Percentiles rank a stretch among this genome's conserved stretches.
These are phyloP conservation scores for Aythya baeri DNA, from an alignment of 2,113 vertebrate genomes.

Conservation along the genomic window DNA sequence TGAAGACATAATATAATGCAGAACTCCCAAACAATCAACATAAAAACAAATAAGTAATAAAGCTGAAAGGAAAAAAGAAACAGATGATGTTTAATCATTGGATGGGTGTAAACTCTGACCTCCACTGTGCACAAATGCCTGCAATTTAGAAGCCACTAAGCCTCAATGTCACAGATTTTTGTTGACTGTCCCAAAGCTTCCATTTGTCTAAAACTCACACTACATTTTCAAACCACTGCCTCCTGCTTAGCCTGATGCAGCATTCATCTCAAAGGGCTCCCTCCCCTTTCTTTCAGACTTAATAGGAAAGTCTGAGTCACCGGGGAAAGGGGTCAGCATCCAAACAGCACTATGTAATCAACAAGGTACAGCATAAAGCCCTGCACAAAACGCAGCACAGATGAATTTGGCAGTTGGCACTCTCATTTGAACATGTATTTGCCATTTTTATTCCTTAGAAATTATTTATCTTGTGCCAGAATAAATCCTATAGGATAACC, in stretches of 20 bases:
- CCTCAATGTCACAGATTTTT: neutral
- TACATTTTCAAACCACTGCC: neutral
- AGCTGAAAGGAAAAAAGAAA: constrained; percentile 34
- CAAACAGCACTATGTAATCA: neutral
- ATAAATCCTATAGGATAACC: neutral
- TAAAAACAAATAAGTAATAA: constrained; percentile 39
- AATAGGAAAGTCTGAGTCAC: neutral
- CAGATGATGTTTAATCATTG: neutral
- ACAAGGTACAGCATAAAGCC: neutral
- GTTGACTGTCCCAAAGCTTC: neutral
- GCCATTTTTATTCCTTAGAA: neutral
- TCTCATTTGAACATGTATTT: neutral
- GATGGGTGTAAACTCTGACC: neutral
- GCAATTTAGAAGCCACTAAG: neutral
- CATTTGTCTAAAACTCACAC: neutral
- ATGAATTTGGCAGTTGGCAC: neutral
- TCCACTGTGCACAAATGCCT: neutral
- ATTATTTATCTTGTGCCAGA: neutral
- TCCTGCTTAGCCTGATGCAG: neutral
- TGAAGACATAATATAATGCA: constrained; percentile 6
- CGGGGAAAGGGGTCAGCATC: neutral
- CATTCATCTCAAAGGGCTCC: neutral
- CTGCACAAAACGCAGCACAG: neutral
- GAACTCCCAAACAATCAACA: constrained; percentile 19
- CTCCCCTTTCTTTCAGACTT: neutral